Evolutionary conservation across 92 coral and sea anemone genomes (phyloP).

Genomic region (Phenganax subtilis): DNA sequence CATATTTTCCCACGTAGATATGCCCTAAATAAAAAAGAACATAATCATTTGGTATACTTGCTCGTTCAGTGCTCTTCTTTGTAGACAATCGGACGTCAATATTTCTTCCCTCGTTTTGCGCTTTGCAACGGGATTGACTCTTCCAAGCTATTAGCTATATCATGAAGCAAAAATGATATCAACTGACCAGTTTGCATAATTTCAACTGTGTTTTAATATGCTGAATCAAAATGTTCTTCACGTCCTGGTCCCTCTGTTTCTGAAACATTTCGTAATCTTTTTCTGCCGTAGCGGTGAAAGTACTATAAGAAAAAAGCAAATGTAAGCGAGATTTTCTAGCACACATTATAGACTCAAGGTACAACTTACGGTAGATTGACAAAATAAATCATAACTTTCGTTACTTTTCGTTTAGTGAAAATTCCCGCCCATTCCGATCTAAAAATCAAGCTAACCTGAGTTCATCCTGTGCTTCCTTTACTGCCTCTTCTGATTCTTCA

Average conservation of each 20-base stretch:
- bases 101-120: not conserved
- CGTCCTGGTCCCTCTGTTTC: constrained; percentile 84
- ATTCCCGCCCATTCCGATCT: not conserved
- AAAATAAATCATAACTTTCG: too few relatives aligned
- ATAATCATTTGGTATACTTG: not conserved
- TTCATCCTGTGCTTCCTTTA: constrained; percentile 75
- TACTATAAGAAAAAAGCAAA: constrained; percentile 35
- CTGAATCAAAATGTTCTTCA: constrained; percentile 68
- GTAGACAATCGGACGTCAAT: not conserved
- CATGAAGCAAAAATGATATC: not conserved
- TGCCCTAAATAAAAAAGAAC: constrained; percentile 60
- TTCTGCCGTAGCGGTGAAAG: constrained; percentile 66
- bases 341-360: too few relatives aligned
- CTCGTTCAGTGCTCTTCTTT: too few relatives aligned
- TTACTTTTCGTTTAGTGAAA: not conserved
- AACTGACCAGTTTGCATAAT: constrained; percentile 79
- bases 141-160: not conserved
- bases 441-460: constrained; percentile 50
- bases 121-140: not conserved
- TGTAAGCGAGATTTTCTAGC: not conserved
- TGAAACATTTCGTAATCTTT: constrained; percentile 86
- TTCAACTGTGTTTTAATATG: constrained; percentile 85
- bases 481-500: constrained; percentile 67
- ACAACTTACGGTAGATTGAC: too few relatives aligned
- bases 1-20: constrained; percentile 88